These are phyloP conservation scores for Alectoris magna DNA, from an alignment of 2,797 vertebrate species.

Conservation along the genomic window DNA sequence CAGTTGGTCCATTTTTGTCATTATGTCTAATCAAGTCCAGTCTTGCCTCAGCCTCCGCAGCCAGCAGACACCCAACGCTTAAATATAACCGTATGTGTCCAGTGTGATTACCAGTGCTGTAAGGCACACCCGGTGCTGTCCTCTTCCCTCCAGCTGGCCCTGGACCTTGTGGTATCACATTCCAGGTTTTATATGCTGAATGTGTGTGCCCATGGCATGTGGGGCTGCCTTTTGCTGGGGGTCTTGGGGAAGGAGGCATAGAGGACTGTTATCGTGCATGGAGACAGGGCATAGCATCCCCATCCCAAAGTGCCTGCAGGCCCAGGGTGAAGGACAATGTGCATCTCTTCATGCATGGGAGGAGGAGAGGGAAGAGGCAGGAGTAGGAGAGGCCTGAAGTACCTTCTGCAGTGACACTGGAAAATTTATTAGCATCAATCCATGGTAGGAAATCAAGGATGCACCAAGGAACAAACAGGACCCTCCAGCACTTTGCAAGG, in stretches of 20 bases:
- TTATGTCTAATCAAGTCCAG: conserved; percentile 73
- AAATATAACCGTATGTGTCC: conserved; percentile 74
- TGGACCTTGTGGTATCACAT: conserved; percentile 41
- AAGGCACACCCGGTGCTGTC: conserved; percentile 20
- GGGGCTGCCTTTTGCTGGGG: not conserved
- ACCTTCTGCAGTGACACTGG: not conserved
- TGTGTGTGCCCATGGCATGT: rapidly evolving
- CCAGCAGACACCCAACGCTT: conserved; percentile 65
- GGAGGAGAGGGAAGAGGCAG: not conserved
- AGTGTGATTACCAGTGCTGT: not conserved
- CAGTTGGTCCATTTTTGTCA: conserved; percentile 73
- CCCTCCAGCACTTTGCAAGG: not conserved
- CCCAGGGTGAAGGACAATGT: rapidly evolving
- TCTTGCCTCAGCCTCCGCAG: conserved; percentile 67
- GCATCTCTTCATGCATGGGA: not conserved
- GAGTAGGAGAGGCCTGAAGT: not conserved
- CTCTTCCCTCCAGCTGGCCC: conserved; percentile 57
- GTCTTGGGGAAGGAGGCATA: not conserved
- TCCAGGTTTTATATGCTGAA: conserved; percentile 40
- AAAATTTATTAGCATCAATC: not conserved
- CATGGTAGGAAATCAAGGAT: not conserved
- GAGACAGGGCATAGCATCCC: not conserved
- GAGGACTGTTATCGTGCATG: not conserved
- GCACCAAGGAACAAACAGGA: not conserved
- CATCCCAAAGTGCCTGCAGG: not conserved